Conservation (phyloP, 2,888 invertebrate species). For the Chloromyia formosa region DNA sequence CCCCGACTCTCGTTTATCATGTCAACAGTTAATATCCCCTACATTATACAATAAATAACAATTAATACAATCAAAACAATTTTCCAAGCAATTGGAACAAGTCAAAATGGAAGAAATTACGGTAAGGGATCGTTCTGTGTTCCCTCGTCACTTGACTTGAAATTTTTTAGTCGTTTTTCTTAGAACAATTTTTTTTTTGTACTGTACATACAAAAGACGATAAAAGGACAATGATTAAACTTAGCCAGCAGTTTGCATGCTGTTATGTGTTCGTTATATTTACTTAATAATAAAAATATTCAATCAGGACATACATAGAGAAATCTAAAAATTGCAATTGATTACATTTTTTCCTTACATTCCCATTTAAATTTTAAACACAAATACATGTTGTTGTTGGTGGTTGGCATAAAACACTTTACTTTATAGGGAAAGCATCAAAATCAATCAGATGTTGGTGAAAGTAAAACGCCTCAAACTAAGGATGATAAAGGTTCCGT, state of each 20-base stretch:
- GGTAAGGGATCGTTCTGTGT: constrained; percentile 50
- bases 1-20: no score
- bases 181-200: constrained; percentile 14
- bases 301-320: background rate
- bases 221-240: background rate
- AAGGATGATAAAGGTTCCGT: constrained; percentile 50
- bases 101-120: constrained; percentile 52
- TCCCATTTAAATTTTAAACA: background rate
- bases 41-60: no score
- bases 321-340: background rate
- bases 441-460: constrained; percentile 51
- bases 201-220: no score
- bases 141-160: constrained; percentile 2
- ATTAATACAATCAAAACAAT: constrained; percentile 26
- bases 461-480: constrained; percentile 52
- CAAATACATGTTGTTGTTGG: constrained; percentile 37
- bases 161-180: background rate
- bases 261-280: constrained; percentile 31
- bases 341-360: background rate
- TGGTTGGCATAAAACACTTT: constrained; percentile 44
- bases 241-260: constrained; percentile 40
- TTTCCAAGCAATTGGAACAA: constrained; percentile 53
- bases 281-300: background rate
- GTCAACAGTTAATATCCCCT: no score
- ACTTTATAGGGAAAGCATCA: constrained; percentile 54